A percentile compares a stretch with the other conserved stretches of the same genome.
phyloP scores from a whole-genome alignment of 2,888 invertebrate species.

The Sturmia bella region DNA sequence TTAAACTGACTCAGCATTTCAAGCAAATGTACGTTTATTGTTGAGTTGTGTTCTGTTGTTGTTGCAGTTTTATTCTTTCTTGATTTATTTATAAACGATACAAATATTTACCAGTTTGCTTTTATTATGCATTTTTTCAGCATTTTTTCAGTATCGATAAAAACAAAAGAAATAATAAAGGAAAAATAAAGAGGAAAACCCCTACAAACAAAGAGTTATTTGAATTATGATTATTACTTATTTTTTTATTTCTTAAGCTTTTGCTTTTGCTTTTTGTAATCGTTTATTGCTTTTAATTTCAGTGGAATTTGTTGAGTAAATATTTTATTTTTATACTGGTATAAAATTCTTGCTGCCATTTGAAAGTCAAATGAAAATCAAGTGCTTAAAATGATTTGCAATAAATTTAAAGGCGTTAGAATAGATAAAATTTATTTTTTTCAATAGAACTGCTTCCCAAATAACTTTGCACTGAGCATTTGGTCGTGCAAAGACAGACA shows the following conservation, averaged over 20 bases:
- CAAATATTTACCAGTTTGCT: conserved; percentile 16
- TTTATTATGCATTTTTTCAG: conserved; percentile 8
- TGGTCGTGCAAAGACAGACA: no score
- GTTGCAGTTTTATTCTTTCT: conserved; percentile 22
- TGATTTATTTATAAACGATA: conserved; percentile 27
- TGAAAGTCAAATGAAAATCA: not conserved
- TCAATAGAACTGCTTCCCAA: no score
- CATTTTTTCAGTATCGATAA: not conserved
- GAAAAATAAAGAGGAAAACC: not conserved
- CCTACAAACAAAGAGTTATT: not conserved
- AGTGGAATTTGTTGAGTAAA: not conserved
- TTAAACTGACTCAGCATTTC: conserved; percentile 46
- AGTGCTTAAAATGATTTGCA: not conserved
- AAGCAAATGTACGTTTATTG: conserved; percentile 22
- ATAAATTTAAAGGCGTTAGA: no score
- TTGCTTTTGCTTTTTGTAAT: conserved; percentile 28
- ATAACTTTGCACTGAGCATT: no score
- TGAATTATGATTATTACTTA: conserved; percentile 17
- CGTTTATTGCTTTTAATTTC: not conserved
- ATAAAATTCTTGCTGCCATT: not conserved
- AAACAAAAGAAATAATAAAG: conserved; percentile 10
- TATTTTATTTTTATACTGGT: not conserved
- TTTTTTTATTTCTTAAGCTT: not conserved
- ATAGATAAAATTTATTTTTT: no score
- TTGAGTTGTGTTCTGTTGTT: conserved; percentile 14